A percentile compares a stretch with the other conserved stretches of the same genome.
phyloP scores from a whole-genome alignment of 2,797 vertebrate species.

The Pelochelys cantorii region DNA sequence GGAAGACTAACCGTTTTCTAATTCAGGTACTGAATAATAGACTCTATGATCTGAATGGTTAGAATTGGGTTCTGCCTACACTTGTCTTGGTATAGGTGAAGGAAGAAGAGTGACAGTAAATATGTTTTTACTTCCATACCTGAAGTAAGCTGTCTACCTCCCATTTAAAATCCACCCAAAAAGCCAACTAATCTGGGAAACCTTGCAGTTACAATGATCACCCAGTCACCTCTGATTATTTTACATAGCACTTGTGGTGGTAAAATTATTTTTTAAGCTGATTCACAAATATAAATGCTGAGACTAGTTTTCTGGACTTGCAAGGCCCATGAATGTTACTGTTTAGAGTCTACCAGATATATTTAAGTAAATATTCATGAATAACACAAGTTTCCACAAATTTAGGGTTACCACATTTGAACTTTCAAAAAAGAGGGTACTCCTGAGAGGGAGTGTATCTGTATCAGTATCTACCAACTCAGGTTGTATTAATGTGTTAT shows the following conservation, averaged over 20 bases:
- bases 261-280: background rate
- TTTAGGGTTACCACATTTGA: too few relatives aligned
- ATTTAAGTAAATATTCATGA: background rate
- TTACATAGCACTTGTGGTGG: background rate
- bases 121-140: background rate
- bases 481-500: too few relatives aligned
- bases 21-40: background rate
- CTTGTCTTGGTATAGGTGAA: background rate
- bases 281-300: background rate
- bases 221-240: rapidly evolving
- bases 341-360: background rate
- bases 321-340: background rate
- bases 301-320: background rate
- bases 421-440: too few relatives aligned
- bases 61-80: background rate
- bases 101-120: conserved; percentile 4
- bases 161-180: conserved; percentile 2
- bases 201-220: background rate
- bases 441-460: too few relatives aligned
- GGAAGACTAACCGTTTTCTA: background rate
- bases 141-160: background rate
- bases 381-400: background rate
- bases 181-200: background rate
- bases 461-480: too few relatives aligned
- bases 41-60: background rate